These are phyloP conservation scores for Lycocerus yunnanus DNA, from an alignment of 2,888 invertebrate genomes.

Conservation along the genomic window DNA sequence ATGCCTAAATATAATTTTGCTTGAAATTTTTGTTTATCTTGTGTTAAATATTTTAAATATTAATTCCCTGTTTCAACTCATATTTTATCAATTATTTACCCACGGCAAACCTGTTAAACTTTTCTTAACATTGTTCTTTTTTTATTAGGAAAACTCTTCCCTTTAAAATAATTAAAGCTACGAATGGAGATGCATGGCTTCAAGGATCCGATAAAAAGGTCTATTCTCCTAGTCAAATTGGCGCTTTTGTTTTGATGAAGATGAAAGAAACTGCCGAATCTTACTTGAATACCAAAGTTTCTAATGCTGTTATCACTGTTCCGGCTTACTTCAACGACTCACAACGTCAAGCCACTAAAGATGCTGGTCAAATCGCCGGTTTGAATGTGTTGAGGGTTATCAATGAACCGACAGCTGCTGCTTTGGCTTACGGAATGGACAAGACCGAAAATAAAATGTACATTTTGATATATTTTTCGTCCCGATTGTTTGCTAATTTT, in stretches of 20 bases:
- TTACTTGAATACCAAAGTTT: constrained; percentile 87
- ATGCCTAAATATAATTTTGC: too few species aligned
- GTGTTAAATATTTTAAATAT: too few species aligned
- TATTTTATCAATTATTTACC: neutral
- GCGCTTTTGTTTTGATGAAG: constrained; percentile 92
- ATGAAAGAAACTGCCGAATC: constrained; percentile 98
- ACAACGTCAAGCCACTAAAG: constrained; percentile 97
- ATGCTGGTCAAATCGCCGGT: constrained; percentile 97
- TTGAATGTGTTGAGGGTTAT: constrained; percentile 96
- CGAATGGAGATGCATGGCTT: constrained; percentile 99
- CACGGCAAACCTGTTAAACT: neutral
- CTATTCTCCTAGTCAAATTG: constrained; percentile 98
- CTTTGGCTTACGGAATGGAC: constrained; percentile 98
- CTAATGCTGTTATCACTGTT: constrained; percentile 97
- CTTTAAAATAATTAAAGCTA: constrained; percentile 94
- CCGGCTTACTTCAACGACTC: constrained; percentile 99
- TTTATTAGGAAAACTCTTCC: constrained; percentile 82
- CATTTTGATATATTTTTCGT: constrained; percentile 50
- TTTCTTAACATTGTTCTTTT: constrained; percentile 1
- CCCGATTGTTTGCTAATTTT: neutral
- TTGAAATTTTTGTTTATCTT: too few species aligned
- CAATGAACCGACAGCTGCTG: constrained; percentile 98
- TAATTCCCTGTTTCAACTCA: too few species aligned
- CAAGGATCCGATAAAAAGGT: constrained; percentile 93
- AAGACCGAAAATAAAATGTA: constrained; percentile 90